Percentiles rank a stretch among this genome's conserved stretches.
phyloP scores from a whole-genome alignment of 2,113 vertebrate species.

The Anoura caudifer region DNA sequence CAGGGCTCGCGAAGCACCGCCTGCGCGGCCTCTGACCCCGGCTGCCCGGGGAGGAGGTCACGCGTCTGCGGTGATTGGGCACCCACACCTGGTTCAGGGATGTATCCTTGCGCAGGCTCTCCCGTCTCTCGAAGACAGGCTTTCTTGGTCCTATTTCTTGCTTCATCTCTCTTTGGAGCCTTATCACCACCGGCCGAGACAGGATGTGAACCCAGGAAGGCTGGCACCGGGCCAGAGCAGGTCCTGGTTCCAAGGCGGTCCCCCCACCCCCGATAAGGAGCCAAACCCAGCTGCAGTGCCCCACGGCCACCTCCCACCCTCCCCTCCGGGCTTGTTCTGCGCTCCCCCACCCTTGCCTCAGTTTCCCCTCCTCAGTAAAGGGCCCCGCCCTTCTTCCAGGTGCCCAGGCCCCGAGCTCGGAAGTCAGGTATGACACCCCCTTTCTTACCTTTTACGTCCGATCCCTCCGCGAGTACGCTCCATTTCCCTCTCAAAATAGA shows the following conservation, averaged over 20 bases:
- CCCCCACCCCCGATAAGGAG: not conserved
- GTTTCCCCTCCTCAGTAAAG: not conserved
- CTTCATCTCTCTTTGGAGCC: not conserved
- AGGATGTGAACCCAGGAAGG: not conserved
- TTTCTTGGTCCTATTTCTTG: not conserved
- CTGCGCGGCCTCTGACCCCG: not conserved
- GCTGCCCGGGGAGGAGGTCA: too few relatives aligned
- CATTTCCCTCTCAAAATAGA: not conserved
- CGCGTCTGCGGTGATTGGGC: fast-evolving
- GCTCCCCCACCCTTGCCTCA: not conserved
- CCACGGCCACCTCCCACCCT: not conserved
- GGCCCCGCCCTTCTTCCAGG: not conserved
- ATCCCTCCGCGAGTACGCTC: not conserved
- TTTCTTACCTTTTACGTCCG: not conserved
- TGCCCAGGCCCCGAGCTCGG: fast-evolving
- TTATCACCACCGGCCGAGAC: not conserved
- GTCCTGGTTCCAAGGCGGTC: not conserved
- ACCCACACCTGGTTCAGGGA: not conserved
- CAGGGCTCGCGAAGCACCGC: fast-evolving
- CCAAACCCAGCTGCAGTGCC: too few relatives aligned
- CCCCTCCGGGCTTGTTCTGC: not conserved
- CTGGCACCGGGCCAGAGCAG: not conserved
- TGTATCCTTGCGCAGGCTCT: not conserved
- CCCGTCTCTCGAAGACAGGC: not conserved
- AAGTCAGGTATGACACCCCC: not conserved